Percentiles rank a stretch among this genome's conserved stretches.
These are phyloP conservation scores for Heliconius hermathena DNA, from an alignment of 1,140 invertebrate species.

Conservation along the genomic window DNA sequence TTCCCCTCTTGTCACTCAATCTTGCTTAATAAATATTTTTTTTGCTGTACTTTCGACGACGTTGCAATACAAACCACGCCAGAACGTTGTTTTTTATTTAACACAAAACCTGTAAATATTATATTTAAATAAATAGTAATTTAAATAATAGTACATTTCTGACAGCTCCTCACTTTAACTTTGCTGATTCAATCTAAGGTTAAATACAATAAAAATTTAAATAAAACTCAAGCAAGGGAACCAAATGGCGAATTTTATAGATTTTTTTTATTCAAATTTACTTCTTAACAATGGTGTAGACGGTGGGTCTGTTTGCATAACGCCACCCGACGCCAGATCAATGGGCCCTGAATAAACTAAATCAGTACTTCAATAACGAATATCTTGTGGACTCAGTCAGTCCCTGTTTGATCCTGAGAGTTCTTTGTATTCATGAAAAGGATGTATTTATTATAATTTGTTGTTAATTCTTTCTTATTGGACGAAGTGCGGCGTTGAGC, in stretches of 20 bases:
- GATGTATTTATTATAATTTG: neutral
- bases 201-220: neutral
- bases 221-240: neutral
- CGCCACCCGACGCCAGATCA: constrained; percentile 34
- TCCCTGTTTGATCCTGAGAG: constrained; percentile 36
- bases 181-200: neutral
- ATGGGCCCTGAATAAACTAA: constrained; percentile 47
- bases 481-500: too few relatives aligned
- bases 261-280: constrained; percentile 7
- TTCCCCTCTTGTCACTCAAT: too few relatives aligned
- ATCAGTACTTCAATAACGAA: constrained; percentile 43
- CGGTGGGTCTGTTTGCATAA: constrained; percentile 32
- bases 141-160: too few relatives aligned
- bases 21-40: too few relatives aligned
- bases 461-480: too few relatives aligned
- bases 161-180: neutral
- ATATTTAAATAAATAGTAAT: too few relatives aligned
- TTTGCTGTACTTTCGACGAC: too few relatives aligned
- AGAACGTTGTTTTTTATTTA: too few relatives aligned
- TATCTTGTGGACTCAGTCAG: constrained; percentile 40
- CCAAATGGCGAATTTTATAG: neutral
- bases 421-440: constrained; percentile 50
- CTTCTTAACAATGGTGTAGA: constrained; percentile 26
- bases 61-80: too few relatives aligned
- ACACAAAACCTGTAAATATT: too few relatives aligned